phyloP scores from a whole-genome alignment of 2,888 invertebrate species.

The Clunio marinus region DNA sequence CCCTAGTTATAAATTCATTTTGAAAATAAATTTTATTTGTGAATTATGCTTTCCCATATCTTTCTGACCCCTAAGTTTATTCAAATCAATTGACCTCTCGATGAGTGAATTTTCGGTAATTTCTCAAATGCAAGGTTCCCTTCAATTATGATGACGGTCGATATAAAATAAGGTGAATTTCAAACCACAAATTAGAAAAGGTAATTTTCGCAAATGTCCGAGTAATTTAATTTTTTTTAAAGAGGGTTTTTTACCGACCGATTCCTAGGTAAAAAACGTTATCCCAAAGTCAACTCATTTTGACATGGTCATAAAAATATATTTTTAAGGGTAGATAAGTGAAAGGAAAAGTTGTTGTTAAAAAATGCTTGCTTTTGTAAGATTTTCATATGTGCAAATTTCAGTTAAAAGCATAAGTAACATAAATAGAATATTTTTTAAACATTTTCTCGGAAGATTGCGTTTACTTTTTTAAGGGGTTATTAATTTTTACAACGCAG shows the following conservation, averaged over 20 bases:
- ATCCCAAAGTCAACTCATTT: slow-evolving; percentile 1
- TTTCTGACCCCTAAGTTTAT: slow-evolving; percentile 27
- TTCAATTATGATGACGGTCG: background rate
- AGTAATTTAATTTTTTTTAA: background rate
- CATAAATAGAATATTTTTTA: background rate
- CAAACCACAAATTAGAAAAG: background rate
- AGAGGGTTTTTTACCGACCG: background rate
- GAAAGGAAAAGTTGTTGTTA: too few relatives aligned
- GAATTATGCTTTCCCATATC: background rate
- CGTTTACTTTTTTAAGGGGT: slow-evolving; percentile 36
- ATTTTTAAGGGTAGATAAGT: background rate
- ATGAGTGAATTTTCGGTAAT: background rate
- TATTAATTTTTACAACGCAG: slow-evolving; percentile 35
- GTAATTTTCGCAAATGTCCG: background rate
- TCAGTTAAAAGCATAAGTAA: slow-evolving; percentile 28
- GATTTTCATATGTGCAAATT: slow-evolving; percentile 6
- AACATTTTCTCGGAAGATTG: slow-evolving; percentile 36
- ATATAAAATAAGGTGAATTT: slow-evolving; percentile 6
- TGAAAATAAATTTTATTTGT: too few relatives aligned
- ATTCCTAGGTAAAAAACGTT: background rate
- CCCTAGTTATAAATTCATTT: slow-evolving; percentile 34
- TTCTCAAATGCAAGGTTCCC: slow-evolving; percentile 15
- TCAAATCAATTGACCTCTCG: slow-evolving; percentile 38
- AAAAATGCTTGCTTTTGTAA: background rate
- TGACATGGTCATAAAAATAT: slow-evolving; percentile 26